Evolutionary conservation across 2,888 invertebrate species (phyloP), one percentile per base, ranked within the genome.

Genomic region (Frankliniella fusca): DNA sequence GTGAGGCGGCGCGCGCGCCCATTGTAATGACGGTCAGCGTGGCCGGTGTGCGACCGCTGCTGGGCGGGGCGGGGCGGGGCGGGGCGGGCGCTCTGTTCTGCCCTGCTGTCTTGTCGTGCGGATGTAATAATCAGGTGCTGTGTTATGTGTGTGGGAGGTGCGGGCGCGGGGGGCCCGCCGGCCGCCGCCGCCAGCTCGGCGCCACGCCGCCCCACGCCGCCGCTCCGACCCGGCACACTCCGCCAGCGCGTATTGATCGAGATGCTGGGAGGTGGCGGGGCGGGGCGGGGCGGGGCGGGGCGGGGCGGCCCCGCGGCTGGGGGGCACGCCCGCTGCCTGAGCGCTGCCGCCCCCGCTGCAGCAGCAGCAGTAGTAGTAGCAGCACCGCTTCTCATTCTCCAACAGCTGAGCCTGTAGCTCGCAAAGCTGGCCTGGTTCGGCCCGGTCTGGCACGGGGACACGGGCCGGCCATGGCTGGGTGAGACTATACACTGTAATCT

Each of bases 241-340:
- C 11, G 70, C 70, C 23, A 20, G 61, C 61, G 11, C 18, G 70
- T 76, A 76, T 76, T 76, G 70, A 76, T 76, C 70, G 70, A 76
- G 70, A 76, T 76, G 70, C 82, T 81, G 82, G 54, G 70, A 27
- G 70, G 70, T 12, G 18, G 83, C 76, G 79, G 70, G 48, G 50
- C 49, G n/a, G 28, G 12, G 79, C 23, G 49, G 70, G 28, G 81
- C 80, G 54, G 81, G 48, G 65, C 20, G 81, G 81, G 84, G 48
- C 49, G 81, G 48, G 65, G 12, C 80, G 81, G 84, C 28, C 49
- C 54, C 54, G 81, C 81, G 84, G 82, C 83, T 5, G 38, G 81
- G 83, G 54, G 18, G 20, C 54, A 54, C 54, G 54, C 54, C 20
- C 20, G 54, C 10, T 76, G 27, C 70, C 70, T 70, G 38, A 38